Evolutionary conservation across 2,797 vertebrate species (phyloP).

Genomic region (Xiphophorus birchmanni): DNA sequence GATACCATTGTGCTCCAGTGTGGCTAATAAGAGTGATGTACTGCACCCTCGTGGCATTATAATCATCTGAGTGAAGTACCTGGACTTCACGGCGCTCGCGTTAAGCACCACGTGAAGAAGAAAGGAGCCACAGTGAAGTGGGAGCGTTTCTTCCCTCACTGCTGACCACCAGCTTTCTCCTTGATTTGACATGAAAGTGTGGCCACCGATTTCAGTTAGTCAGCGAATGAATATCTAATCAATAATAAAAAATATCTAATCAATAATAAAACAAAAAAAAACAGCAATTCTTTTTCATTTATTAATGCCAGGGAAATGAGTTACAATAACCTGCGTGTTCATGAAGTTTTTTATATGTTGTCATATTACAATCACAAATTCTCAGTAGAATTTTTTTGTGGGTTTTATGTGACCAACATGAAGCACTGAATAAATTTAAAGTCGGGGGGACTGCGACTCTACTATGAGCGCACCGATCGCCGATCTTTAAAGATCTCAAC

Average conservation of each 20-base stretch:
- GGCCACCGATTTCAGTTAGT: constrained; percentile 69
- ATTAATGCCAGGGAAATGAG: not conserved
- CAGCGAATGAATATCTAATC: constrained; percentile 72
- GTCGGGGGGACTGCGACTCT: not conserved
- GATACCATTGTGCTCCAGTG: constrained; percentile 84
- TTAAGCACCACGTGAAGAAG: constrained; percentile 56
- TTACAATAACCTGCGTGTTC: not conserved
- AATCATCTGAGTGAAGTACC: constrained; percentile 81
- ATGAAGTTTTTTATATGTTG: not conserved
- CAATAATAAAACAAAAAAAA: constrained; percentile 67
- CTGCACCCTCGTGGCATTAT: constrained; percentile 82
- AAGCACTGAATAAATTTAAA: not conserved
- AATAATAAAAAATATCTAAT: constrained; percentile 61
- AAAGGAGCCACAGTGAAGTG: constrained; percentile 46
- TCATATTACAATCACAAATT: not conserved
- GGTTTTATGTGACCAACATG: not conserved
- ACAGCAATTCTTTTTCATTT: not conserved
- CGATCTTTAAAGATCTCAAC: too few relatives aligned
- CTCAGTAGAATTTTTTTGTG: not conserved
- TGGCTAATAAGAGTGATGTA: constrained; percentile 86
- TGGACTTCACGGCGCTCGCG: constrained; percentile 68
- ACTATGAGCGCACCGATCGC: too few relatives aligned
- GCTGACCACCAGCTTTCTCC: constrained; percentile 32
- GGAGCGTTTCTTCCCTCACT: constrained; percentile 39
- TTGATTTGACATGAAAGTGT: constrained; percentile 45